Evolutionary conservation across 1,140 invertebrate genomes (phyloP).

Genomic region (Heliconius himera): DNA sequence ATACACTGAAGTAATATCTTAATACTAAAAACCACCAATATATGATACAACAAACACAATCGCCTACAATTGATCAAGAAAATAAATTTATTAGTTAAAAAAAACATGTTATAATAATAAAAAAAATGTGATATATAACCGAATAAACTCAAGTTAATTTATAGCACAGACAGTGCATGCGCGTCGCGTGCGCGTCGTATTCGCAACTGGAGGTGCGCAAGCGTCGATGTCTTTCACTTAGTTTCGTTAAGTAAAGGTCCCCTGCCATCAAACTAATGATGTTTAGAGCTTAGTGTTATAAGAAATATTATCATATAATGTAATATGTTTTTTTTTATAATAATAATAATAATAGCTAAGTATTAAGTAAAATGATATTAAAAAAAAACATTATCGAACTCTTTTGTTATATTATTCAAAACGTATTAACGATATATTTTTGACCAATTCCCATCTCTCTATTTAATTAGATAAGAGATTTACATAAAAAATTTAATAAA

Average conservation of each 20-base stretch:
- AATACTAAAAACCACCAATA: neutral
- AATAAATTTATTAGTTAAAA: neutral
- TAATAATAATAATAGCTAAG: neutral
- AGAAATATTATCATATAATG: neutral
- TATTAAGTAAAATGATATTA: no score
- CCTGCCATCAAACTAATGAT: constrained; percentile 18
- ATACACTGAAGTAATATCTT: constrained; percentile 2
- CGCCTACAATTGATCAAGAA: neutral
- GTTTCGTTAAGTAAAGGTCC: constrained; percentile 34
- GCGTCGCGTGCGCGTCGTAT: constrained; percentile 53
- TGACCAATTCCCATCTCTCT: no score
- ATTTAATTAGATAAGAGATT: no score
- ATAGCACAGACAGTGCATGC: constrained; percentile 42
- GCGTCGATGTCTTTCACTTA: constrained; percentile 52
- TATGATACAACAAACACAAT: constrained; percentile 4
- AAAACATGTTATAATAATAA: constrained; percentile 12
- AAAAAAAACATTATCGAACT: no score
- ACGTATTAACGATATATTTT: no score
- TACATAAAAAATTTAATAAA: no score
- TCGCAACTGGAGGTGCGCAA: constrained; percentile 50
- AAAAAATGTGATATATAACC: constrained; percentile 30
- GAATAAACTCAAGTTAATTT: constrained; percentile 31
- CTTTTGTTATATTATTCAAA: no score
- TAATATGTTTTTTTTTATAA: neutral
- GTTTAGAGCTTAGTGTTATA: neutral